A percentile compares a stretch with the other conserved stretches of the same genome.
Conservation (phyloP, 2,888 invertebrate genomes). For the Resseliella maxima region DNA sequence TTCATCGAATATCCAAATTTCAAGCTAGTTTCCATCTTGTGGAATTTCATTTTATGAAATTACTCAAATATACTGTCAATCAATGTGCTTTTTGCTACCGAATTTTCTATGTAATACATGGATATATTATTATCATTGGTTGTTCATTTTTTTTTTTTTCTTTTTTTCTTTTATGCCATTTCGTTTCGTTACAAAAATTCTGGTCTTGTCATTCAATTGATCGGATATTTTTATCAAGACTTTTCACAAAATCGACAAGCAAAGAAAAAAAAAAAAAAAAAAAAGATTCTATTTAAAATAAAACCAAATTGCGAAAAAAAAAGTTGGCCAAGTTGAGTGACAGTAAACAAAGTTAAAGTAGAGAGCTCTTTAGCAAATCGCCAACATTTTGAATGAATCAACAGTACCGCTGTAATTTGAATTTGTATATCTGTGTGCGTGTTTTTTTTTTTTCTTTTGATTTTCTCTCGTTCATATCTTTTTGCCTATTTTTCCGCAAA, state of each 20-base stretch:
- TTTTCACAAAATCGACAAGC: too few species aligned
- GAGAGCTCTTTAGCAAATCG: neutral
- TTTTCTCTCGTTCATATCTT: neutral
- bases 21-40: too few species aligned
- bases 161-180: too few species aligned
- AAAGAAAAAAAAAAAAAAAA: neutral
- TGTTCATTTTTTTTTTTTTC: too few species aligned
- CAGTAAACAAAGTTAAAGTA: neutral
- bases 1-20: too few species aligned
- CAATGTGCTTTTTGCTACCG: too few species aligned
- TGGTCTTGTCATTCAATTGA: constrained; percentile 1
- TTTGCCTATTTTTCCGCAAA: neutral
- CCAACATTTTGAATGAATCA: neutral
- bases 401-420: neutral
- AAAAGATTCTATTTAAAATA: neutral
- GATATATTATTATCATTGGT: too few species aligned
- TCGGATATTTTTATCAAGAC: constrained; percentile 10
- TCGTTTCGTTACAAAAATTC: neutral
- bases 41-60: too few species aligned
- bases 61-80: too few species aligned
- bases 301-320: neutral
- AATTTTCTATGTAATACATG: too few species aligned
- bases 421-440: neutral
- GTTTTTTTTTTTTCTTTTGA: neutral
- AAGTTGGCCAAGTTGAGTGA: constrained; percentile 6